Evolutionary conservation across 2,888 invertebrate genomes (phyloP), one percentile per base, ranked within the genome.

Genomic region (Heterodera filipjevi): DNA sequence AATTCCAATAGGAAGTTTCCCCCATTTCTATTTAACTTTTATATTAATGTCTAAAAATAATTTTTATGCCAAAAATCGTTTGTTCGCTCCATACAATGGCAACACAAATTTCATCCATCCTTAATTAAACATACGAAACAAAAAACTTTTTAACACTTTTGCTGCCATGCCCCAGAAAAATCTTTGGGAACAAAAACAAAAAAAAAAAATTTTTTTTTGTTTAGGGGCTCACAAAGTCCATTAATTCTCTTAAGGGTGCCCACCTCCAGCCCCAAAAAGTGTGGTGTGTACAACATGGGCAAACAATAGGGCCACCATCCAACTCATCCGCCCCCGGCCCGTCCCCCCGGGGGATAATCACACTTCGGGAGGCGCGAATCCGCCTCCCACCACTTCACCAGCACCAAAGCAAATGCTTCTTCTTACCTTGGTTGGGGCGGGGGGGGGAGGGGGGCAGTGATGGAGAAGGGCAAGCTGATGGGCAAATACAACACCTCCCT

Each of bases 281-380:
- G 59, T 59, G 59, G 19, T 10, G n/a, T 10, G 59, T 59, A 59
- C 59, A 59, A 59, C 59, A 22, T 22, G 22, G 22, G 59, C 59
- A 59, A 59, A 59, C 59, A 59, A 59, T 59, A 27, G 59, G 59
- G 1, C 39, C 39, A 39, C 39, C 39, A 39, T 10, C 39, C 2
- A 6, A 10, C 39, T 12, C 2, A 6, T 12, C 39, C 39, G 8
- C 39, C 39, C 39, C 39, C 39, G 6, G 8, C 2, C 1, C 59
- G 49, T 27, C 59, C 59, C 59, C 59, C 27, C 2, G 59, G 59
- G 59, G 59, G 59, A 59, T 59, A 59, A 59, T 59, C 59, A 59
- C 59, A 59, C 59, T 59, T 59, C 59, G 59, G 59, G 59, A 59
- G 59, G 59, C 59, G 59, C 27, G 59, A 59, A 59, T n/a, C 59